A percentile compares a stretch with the other conserved stretches of the same genome.
These are phyloP conservation scores for Brachionus rotundiformis DNA, from an alignment of 1,140 invertebrate species.

Conservation along the genomic window DNA sequence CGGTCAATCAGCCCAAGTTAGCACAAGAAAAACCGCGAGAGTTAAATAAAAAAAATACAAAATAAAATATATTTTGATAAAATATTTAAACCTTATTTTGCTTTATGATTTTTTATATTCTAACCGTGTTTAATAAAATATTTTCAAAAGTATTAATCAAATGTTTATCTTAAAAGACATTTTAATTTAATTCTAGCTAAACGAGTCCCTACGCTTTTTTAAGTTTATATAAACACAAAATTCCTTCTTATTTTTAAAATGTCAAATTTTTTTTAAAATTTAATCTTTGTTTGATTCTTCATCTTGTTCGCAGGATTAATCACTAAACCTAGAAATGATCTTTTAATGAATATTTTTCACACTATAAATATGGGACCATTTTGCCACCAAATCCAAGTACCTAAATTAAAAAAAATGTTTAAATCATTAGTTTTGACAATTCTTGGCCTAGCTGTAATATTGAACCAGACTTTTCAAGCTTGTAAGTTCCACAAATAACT, in stretches of 20 bases:
- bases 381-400: not conserved
- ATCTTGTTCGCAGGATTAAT: conserved; percentile 37
- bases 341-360: not conserved
- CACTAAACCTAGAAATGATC: conserved; percentile 17
- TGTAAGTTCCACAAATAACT: not conserved
- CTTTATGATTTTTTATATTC: not conserved
- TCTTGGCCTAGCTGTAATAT: not conserved
- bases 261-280: not conserved
- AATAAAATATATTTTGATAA: not conserved
- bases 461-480: conserved; percentile 3
- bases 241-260: conserved; percentile 13
- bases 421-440: not conserved
- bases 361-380: not conserved
- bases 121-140: conserved; percentile 33
- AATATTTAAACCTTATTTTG: no score
- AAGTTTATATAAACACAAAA: conserved; percentile 24
- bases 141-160: conserved; percentile 26
- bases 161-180: conserved; percentile 38
- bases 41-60: conserved; percentile 1
- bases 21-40: not conserved
- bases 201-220: conserved; percentile 10
- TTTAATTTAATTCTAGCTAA: not conserved
- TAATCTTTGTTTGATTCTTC: conserved; percentile 45
- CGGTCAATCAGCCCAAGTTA: not conserved
- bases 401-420: not conserved